A percentile compares a stretch with the other conserved stretches of the same genome.
phyloP scores from a whole-genome alignment of 2,888 invertebrate species.

The Agonopterix alstromeriana region DNA sequence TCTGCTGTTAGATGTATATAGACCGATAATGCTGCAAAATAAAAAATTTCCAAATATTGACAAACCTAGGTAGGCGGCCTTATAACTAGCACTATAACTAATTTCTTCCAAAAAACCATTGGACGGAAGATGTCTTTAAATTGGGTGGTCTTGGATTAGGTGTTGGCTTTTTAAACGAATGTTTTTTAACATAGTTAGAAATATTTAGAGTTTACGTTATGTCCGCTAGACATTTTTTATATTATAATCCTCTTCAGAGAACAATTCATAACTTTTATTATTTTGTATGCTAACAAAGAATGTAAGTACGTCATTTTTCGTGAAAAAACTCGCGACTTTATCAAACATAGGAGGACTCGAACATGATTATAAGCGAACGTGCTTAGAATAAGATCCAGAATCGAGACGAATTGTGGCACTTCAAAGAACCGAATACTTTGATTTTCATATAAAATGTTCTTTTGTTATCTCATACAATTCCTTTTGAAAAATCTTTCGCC shows the following conservation, averaged over 20 bases:
- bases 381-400: constrained; percentile 51
- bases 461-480: constrained; percentile 55
- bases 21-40: too few species aligned
- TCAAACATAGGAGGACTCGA: constrained; percentile 68
- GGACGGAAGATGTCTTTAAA: too few species aligned
- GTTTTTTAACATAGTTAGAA: too few species aligned
- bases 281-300: background rate
- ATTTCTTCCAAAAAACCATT: too few species aligned
- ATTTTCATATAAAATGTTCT: constrained; percentile 61
- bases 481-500: background rate
- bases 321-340: constrained; percentile 58
- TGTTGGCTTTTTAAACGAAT: too few species aligned
- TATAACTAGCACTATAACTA: too few species aligned
- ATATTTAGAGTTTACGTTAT: too few species aligned
- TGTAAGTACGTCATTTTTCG: constrained; percentile 51
- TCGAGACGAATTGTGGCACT: constrained; percentile 53
- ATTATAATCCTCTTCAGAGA: background rate
- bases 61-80: too few species aligned
- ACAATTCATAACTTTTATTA: too few species aligned
- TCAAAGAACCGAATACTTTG: constrained; percentile 65
- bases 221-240: background rate
- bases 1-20: too few species aligned
- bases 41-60: too few species aligned
- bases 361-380: constrained; percentile 73
- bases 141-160: too few species aligned